Base-by-base conservation (phyloP, 1,140 invertebrate species). In the Bombus ignitus region DNA sequence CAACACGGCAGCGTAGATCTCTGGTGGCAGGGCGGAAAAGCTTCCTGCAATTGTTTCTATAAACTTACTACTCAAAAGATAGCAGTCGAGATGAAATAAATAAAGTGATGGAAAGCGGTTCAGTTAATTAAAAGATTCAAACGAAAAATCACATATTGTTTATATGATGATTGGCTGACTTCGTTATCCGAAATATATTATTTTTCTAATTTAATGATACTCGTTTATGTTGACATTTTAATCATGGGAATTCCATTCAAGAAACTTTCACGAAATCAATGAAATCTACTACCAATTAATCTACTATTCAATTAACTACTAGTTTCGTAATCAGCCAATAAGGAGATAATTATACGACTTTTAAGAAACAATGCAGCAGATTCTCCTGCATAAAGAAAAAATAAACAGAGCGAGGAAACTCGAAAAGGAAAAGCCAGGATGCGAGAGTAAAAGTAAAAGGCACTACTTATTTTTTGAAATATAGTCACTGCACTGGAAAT, bases 371-470 rank as follows among this genome's bases (percentile, higher is more conserved):
- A 76, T 39, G 5, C 22, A 1, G 9, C 3, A 62, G 12, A 68
- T 79, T 59, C 15, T 25, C 39, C 28, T 1, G 35, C 18, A 0
- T 32, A 57, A 15, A 25, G 9, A 9, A 47, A 12, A 47, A 57
- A 42, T 70, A 57, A 53, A 76, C 32, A 68, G 35, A 66, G 71
- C 74, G 68, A 75, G 42, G 42, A 71, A 78, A 66, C 76, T 79
- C 28, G 68, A 70, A 78, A 78, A 25, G 47, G 65, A 59, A 72
- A 81, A 78, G 87, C 62, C 10, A 37, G 13, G 47, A 53, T 22
- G 47, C 47, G 12, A 70, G 42, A 86, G 72, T 71, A 86, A 86
- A 77, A 81, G 85, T 81, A 81, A 70, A 75, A 76, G 72, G 13
- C 22, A 10, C 44, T 57, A 71, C 22, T 66, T 78, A 78, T 57